Evolutionary conservation across 2,888 invertebrate genomes (phyloP).

Genomic region (Anthrax anthrax): DNA sequence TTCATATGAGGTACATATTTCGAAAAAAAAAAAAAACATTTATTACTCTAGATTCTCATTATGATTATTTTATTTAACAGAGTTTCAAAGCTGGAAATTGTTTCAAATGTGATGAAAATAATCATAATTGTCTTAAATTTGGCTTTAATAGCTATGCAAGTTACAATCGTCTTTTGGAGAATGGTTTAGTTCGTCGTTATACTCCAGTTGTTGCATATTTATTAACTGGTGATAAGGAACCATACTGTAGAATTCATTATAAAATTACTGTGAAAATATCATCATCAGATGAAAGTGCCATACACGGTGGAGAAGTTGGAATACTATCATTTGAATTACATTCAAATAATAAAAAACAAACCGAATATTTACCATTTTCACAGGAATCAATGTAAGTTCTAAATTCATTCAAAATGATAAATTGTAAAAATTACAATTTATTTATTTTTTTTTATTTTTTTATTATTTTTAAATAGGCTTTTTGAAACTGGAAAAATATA

Average conservation of each 20-base stretch:
- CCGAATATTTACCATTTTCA: conserved; percentile 45
- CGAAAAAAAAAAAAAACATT: background rate
- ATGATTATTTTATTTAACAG: conserved; percentile 28
- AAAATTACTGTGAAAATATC: conserved; percentile 60
- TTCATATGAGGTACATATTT: conserved; percentile 48
- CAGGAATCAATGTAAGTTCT: conserved; percentile 32
- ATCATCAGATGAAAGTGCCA: conserved; percentile 50
- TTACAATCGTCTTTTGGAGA: conserved; percentile 38
- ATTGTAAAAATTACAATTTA: background rate
- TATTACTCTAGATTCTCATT: background rate
- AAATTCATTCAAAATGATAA: background rate
- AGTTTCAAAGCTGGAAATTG: conserved; percentile 55
- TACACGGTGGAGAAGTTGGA: conserved; percentile 68
- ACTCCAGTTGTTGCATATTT: conserved; percentile 50
- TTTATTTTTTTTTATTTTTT: conserved; percentile 6
- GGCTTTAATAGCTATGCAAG: conserved; percentile 45
- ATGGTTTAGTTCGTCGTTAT: conserved; percentile 36
- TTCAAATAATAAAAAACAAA: conserved; percentile 44
- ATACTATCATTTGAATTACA: conserved; percentile 52
- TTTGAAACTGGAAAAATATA: conserved; percentile 54
- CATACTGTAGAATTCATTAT: conserved; percentile 71
- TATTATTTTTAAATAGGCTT: background rate
- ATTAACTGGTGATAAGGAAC: conserved; percentile 51
- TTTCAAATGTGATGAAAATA: conserved; percentile 49
- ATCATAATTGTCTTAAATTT: conserved; percentile 53